Conservation (phyloP, 2,797 vertebrate species). For the Selene dorsalis region DNA sequence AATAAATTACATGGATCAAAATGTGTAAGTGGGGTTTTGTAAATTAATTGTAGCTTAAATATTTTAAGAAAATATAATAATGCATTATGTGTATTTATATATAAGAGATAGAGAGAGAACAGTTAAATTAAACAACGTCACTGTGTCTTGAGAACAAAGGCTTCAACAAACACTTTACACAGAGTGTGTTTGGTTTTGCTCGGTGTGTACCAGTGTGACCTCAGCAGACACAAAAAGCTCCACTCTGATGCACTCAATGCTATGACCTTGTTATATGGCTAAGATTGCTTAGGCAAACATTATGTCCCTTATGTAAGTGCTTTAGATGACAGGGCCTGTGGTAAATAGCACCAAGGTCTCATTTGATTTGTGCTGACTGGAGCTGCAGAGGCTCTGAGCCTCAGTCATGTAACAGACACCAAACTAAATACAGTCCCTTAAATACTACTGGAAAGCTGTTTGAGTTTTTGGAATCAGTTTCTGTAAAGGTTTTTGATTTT, state of each 20-base stretch:
- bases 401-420: background rate
- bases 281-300: slow-evolving; percentile 70
- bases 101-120: too few species aligned
- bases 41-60: too few species aligned
- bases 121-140: background rate
- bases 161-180: slow-evolving; percentile 13
- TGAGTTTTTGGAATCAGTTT: background rate
- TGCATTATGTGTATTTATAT: too few species aligned
- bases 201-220: slow-evolving; percentile 13
- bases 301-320: slow-evolving; percentile 44
- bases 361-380: slow-evolving; percentile 15
- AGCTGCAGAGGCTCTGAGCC: background rate
- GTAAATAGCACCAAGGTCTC: slow-evolving; percentile 24
- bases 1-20: background rate
- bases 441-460: background rate
- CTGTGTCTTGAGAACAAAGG: slow-evolving; percentile 8
- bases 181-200: slow-evolving; percentile 14
- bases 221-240: slow-evolving; percentile 33
- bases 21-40: too few species aligned
- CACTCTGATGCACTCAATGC: slow-evolving; percentile 53
- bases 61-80: too few species aligned
- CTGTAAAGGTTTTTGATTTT: too few species aligned
- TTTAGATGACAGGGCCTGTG: background rate
- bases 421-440: background rate
- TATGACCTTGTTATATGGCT: slow-evolving; percentile 64